Base-by-base conservation (phyloP, 2,113 vertebrate species). In the Ariopsis seemanni region DNA sequence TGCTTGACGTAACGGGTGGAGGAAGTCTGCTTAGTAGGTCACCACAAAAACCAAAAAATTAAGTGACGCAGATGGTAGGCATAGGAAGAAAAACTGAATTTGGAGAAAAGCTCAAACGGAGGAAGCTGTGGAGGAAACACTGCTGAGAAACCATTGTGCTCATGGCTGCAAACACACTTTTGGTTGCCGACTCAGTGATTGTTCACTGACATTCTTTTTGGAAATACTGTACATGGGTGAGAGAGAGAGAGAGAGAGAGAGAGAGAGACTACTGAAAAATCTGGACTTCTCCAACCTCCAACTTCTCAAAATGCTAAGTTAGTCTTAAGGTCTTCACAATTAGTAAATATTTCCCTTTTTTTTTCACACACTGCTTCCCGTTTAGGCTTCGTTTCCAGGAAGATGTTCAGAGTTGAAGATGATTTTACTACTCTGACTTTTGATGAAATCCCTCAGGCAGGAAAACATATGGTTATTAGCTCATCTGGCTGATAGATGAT, bases 21-120 rank as follows among this genome's bases (percentile, higher is more conserved):
- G 83, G 83, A 82, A 86, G 88, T 80, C 50, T 87, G 72, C 55
- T 85, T 82, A 72, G 81, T 62, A 87, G 77, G 57, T 80, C 50
- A 83, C 83, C 84, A 55, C 87, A 87, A 82, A 81, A 63, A 69
- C 74, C 78, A 67, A 58, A 65, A 87, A 75, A 82, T 84, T 48
- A 74, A 85, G 27, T 75, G 55, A 83, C 48, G 58, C 42, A 86
- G 52, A 82, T 27, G 71, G 57, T 52, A 52, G 84, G 79, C 74
- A 79, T n/a, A 34, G 82, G 55, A 34, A 82, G 48, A 85, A 87
- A 74, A 60, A 52, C 22, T 62, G 67, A 87, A 27, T 60, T 60
- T 60, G 78, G 53, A 55, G 52, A 72, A 60, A 82, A 82, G 79
- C 15, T 87, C 53, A 82, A 48, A 42, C 10, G 55, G 53, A 86